These are phyloP conservation scores for Ormyrus labotus DNA, from an alignment of 2,888 invertebrate species.

Conservation along the genomic window DNA sequence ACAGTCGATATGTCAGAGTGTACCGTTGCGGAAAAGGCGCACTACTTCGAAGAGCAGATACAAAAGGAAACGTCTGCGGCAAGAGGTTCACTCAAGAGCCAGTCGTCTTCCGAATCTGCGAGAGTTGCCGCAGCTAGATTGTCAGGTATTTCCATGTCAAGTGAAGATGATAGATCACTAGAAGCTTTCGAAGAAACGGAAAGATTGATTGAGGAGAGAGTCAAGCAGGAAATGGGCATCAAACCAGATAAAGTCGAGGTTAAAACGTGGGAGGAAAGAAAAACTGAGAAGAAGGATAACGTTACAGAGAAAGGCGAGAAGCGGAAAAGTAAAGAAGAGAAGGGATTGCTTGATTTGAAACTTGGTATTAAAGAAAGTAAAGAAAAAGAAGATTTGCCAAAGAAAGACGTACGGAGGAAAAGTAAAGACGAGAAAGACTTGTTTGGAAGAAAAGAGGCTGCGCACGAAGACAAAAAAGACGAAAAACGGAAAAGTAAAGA, in stretches of 20 bases:
- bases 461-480: conserved; percentile 30
- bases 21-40: conserved; percentile 78
- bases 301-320: conserved; percentile 29
- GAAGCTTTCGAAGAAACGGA: conserved; percentile 54
- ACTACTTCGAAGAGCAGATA: conserved; percentile 80
- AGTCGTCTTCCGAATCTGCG: conserved; percentile 54
- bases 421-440: conserved; percentile 38
- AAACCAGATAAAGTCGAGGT: conserved; percentile 35
- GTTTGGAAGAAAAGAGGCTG: conserved; percentile 2
- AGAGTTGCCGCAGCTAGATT: conserved; percentile 33
- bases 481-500: conserved; percentile 30
- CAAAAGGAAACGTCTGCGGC: conserved; percentile 77
- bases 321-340: conserved; percentile 15
- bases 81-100: conserved; percentile 60
- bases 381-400: conserved; percentile 22
- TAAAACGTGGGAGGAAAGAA: conserved; percentile 41
- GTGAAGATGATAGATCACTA: conserved; percentile 53
- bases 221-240: conserved; percentile 18
- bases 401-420: conserved; percentile 32
- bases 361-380: conserved; percentile 39
- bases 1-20: conserved; percentile 77
- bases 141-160: conserved; percentile 53
- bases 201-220: conserved; percentile 43
- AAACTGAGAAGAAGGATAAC: conserved; percentile 41
- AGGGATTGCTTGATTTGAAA: conserved; percentile 12